These are phyloP conservation scores for Grus americana DNA, from an alignment of 2,113 vertebrate genomes.

Conservation along the genomic window DNA sequence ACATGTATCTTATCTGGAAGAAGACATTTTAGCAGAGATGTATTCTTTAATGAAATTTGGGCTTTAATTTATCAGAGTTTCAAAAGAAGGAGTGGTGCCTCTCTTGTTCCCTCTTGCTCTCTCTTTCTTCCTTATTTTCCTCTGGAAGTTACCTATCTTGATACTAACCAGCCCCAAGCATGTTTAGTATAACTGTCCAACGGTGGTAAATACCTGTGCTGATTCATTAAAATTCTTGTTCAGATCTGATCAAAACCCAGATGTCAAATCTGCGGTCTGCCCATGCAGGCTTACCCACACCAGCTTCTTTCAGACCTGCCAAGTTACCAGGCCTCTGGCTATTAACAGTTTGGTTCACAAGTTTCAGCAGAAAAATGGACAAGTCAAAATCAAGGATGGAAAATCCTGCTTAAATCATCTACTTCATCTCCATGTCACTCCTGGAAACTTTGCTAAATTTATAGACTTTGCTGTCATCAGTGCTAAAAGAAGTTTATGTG, in stretches of 20 bases:
- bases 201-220: not conserved
- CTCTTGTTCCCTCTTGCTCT: not conserved
- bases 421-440: not conserved
- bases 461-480: conserved; percentile 36
- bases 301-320: conserved; percentile 30
- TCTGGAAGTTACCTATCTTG: conserved; percentile 15
- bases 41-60: conserved; percentile 3
- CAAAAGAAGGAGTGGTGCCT: not conserved
- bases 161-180: conserved; percentile 34
- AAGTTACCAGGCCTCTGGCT: conserved; percentile 31
- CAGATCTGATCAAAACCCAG: conserved; percentile 38
- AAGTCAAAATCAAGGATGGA: conserved; percentile 5
- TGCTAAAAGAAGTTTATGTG: conserved; percentile 29
- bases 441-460: conserved; percentile 45
- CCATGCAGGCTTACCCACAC: conserved; percentile 22
- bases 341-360: conserved; percentile 18
- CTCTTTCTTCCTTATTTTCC: conserved; percentile 20
- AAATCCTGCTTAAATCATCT: conserved; percentile 13
- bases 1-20: not conserved
- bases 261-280: conserved; percentile 32
- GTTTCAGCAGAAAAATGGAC: conserved; percentile 39
- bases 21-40: not conserved
- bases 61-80: not conserved
- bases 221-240: conserved; percentile 55
- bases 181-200: conserved; percentile 44